phyloP scores from a whole-genome alignment of 2,797 vertebrate species.

The Phalloptychus januarius region DNA sequence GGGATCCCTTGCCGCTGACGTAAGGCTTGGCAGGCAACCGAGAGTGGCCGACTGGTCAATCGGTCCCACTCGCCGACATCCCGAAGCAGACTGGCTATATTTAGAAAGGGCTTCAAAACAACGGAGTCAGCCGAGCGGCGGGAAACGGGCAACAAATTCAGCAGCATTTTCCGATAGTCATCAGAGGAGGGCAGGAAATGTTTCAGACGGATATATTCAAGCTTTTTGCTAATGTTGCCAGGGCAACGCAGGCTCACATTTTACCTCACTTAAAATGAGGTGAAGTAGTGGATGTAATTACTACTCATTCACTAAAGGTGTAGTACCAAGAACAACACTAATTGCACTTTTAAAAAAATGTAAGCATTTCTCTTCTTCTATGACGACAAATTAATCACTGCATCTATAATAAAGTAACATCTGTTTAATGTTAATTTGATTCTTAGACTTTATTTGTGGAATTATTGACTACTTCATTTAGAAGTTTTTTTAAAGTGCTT shows the following conservation, averaged over 20 bases:
- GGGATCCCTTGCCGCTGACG: conserved; percentile 63
- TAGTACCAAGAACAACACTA: not conserved
- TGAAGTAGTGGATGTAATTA: not conserved
- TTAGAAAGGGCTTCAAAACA: conserved; percentile 28
- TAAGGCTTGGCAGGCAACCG: conserved; percentile 54
- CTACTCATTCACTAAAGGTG: not conserved
- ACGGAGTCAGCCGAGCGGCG: not conserved
- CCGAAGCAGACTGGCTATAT: conserved; percentile 42
- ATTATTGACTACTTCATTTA: not conserved
- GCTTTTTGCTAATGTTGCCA: not conserved
- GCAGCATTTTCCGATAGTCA: not conserved
- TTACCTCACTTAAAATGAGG: too few species aligned
- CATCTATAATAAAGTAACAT: not conserved
- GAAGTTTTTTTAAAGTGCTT: not conserved
- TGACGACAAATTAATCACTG: not conserved
- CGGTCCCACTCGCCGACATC: conserved; percentile 48
- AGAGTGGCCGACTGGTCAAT: conserved; percentile 44
- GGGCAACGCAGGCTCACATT: not conserved
- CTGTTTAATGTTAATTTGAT: not conserved
- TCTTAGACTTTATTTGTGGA: not conserved
- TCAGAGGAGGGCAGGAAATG: not conserved
- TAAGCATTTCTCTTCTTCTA: not conserved
- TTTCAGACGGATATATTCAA: not conserved
- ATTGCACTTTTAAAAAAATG: not conserved
- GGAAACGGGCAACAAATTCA: not conserved